Base-by-base conservation (phyloP, 2,888 invertebrate species). In the Merodon equestris region DNA sequence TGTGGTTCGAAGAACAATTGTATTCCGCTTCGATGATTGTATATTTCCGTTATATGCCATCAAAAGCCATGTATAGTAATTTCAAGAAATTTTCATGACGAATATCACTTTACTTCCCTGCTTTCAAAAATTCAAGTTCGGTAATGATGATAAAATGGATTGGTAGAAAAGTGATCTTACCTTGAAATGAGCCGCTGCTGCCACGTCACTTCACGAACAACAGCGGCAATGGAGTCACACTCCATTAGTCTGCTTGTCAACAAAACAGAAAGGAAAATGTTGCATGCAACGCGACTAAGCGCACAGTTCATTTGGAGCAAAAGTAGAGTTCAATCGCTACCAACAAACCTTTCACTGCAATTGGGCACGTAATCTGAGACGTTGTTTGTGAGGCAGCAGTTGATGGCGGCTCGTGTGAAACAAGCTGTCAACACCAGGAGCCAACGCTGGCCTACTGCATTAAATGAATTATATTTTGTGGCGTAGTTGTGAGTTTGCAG, bases 381-480 rank as follows among this genome's bases (percentile, higher is more conserved):
- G 36, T 42, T 12, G 51, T 34, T 13, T 45, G 51, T 44, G 15
- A 45, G 63, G n/a, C 17, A 19, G 19, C 7, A 5, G 27, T 5
- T 18, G 18, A 50, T 34, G 18, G 36, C 53, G 27, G 17, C 63
- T n/a, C 53, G 53, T 38, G 53, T 53, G 53, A 64, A 64, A 54
- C 54, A 44, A 54, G 38, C 64, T 64, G 64, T 53, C 36, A 53
- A 54, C 64, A 54, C 12, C 18, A 19, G 50, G 44, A 63, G 19
- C 18, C 19, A 42, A 14, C 7, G 7, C 3, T 27, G 27, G 3
- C 27, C 19, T 34, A n/a, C 13, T 13, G 10, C 42, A 19, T 27
- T 44, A 9, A 12, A 51, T 27, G 27, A 12, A 38, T 1, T 13
- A 12, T 18, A 13, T 10, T n/a, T 27, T 7, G 13, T 44, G 9